A percentile compares a stretch with the other conserved stretches of the same genome.
Evolutionary conservation across 2,888 invertebrate genomes (phyloP).

Genomic region (Nemotelus nigrinus): DNA sequence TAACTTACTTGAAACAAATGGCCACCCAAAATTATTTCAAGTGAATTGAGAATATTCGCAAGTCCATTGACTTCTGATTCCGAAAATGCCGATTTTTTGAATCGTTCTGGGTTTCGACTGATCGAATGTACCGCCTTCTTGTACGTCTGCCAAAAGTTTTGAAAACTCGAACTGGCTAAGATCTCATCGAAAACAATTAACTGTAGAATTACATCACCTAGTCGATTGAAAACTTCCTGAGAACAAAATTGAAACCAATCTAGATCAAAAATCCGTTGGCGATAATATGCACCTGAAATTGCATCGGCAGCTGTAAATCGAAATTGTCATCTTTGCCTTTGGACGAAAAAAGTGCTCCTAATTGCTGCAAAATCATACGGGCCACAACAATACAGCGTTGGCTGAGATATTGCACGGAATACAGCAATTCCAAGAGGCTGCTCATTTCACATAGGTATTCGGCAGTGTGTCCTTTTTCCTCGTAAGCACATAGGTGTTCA

Average conservation of each 20-base stretch:
- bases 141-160: slow-evolving; percentile 80
- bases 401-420: slow-evolving; percentile 74
- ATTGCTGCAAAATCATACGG: slow-evolving; percentile 77
- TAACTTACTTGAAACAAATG: slow-evolving; percentile 73
- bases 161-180: slow-evolving; percentile 57
- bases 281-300: slow-evolving; percentile 53
- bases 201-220: slow-evolving; percentile 75
- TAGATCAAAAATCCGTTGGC: not conserved
- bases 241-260: slow-evolving; percentile 35
- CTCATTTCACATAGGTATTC: slow-evolving; percentile 63
- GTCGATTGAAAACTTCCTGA: slow-evolving; percentile 65
- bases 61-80: slow-evolving; percentile 71
- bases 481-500: slow-evolving; percentile 54
- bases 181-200: slow-evolving; percentile 69
- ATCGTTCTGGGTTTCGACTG: slow-evolving; percentile 71
- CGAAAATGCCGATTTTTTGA: slow-evolving; percentile 68
- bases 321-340: slow-evolving; percentile 53
- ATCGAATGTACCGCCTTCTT: slow-evolving; percentile 78
- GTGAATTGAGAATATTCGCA: slow-evolving; percentile 74
- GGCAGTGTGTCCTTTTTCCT: slow-evolving; percentile 46
- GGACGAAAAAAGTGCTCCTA: slow-evolving; percentile 73
- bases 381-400: slow-evolving; percentile 77
- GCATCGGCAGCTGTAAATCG: slow-evolving; percentile 58
- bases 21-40: slow-evolving; percentile 66
- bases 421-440: slow-evolving; percentile 70